A percentile compares a stretch with the other conserved stretches of the same genome.
Evolutionary conservation across 2,888 invertebrate genomes (phyloP).

Genomic region (Clanis bilineata): DNA sequence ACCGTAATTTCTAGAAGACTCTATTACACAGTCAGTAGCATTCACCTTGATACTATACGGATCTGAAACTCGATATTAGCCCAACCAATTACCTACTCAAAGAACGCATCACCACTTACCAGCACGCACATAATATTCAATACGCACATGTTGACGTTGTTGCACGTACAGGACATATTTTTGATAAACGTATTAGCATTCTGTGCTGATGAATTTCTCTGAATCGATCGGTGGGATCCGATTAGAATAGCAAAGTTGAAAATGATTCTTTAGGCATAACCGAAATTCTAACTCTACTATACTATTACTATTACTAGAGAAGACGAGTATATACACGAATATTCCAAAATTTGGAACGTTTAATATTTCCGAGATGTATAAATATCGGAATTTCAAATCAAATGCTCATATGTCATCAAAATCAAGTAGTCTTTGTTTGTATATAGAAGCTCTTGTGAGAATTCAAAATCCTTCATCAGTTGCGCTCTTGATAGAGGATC

Average conservation of each 20-base stretch:
- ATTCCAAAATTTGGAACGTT: too few relatives aligned
- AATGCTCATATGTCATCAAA: too few relatives aligned
- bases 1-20: not conserved
- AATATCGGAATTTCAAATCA: too few relatives aligned
- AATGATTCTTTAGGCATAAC: not conserved
- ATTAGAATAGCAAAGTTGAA: not conserved
- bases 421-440: not conserved
- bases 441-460: not conserved
- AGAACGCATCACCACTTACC: too few relatives aligned
- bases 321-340: too few relatives aligned
- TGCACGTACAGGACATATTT: conserved; percentile 1
- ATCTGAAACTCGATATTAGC: not conserved
- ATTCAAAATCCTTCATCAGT: not conserved
- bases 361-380: too few relatives aligned
- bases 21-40: not conserved
- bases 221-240: not conserved
- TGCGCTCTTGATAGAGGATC: not conserved
- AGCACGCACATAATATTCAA: too few relatives aligned
- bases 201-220: not conserved
- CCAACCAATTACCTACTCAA: not conserved
- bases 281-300: not conserved
- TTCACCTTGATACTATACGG: not conserved
- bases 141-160: not conserved
- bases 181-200: not conserved
- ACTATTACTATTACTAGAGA: too few relatives aligned